Conservation (phyloP, 2,797 vertebrate species). For the Falco naumanni region DNA sequence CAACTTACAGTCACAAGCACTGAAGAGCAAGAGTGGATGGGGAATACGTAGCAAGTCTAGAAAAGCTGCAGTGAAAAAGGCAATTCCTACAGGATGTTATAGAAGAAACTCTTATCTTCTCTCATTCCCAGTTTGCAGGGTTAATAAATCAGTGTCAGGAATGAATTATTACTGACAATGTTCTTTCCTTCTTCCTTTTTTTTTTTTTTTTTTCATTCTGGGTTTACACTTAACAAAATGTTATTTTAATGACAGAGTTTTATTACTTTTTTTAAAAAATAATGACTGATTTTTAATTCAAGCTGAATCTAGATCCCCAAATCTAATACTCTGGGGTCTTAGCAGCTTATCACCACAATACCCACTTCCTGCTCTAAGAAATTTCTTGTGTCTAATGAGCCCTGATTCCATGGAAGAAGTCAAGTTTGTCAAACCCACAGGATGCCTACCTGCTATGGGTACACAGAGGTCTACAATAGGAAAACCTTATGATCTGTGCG, state of each 20-base stretch:
- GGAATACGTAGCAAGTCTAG: background rate
- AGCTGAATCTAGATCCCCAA: background rate
- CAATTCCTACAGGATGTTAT: accelerated
- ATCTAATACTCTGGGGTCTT: background rate
- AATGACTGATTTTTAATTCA: background rate
- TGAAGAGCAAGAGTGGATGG: background rate
- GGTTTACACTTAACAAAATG: background rate
- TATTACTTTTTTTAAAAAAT: background rate
- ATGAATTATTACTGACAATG: no score
- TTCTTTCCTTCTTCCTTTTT: background rate
- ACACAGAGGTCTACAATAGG: background rate
- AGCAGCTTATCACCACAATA: background rate
- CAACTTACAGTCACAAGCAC: background rate
- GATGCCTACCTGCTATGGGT: background rate
- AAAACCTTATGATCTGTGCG: background rate
- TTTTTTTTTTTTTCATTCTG: background rate
- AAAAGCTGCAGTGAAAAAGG: background rate
- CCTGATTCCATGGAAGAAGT: background rate
- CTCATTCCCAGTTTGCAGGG: background rate
- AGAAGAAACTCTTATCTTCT: background rate
- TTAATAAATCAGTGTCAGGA: background rate
- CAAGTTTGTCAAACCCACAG: background rate
- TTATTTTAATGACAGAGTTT: background rate
- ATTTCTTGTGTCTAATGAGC: background rate
- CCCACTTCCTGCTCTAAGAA: background rate